Evolutionary conservation across 2,797 vertebrate species (phyloP).

Genomic region (Trachops cirrhosus): DNA sequence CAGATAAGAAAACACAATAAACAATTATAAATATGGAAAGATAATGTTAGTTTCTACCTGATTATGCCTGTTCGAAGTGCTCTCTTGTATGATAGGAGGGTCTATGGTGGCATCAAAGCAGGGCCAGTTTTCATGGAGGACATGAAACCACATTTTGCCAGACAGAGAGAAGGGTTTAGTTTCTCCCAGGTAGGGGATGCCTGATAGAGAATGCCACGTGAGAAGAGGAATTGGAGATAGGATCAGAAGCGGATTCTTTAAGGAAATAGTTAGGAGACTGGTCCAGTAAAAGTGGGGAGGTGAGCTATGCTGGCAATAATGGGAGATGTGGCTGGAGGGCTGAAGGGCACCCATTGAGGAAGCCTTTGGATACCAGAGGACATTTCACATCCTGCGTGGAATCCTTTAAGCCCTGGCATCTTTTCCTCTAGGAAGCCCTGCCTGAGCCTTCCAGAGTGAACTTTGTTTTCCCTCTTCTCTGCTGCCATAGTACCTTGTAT

Average conservation of each 20-base stretch:
- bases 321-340: neutral
- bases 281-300: neutral
- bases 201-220: neutral
- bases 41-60: neutral
- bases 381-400: neutral
- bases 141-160: neutral
- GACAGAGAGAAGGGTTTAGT: neutral
- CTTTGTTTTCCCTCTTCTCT: neutral
- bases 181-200: neutral
- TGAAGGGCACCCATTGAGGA: neutral
- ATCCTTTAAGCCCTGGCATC: neutral
- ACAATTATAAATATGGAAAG: neutral
- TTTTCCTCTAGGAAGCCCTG: neutral
- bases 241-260: slow-evolving; percentile 1
- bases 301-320: neutral
- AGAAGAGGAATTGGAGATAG: neutral
- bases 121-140: neutral
- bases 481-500: neutral
- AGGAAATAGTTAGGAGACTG: neutral
- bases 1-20: neutral
- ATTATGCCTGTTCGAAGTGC: neutral
- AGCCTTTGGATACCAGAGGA: neutral
- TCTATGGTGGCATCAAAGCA: neutral
- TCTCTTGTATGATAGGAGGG: neutral
- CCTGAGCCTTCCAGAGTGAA: neutral